phyloP scores from a whole-genome alignment of 2,113 vertebrate genomes.

The Pluvialis apricaria region DNA sequence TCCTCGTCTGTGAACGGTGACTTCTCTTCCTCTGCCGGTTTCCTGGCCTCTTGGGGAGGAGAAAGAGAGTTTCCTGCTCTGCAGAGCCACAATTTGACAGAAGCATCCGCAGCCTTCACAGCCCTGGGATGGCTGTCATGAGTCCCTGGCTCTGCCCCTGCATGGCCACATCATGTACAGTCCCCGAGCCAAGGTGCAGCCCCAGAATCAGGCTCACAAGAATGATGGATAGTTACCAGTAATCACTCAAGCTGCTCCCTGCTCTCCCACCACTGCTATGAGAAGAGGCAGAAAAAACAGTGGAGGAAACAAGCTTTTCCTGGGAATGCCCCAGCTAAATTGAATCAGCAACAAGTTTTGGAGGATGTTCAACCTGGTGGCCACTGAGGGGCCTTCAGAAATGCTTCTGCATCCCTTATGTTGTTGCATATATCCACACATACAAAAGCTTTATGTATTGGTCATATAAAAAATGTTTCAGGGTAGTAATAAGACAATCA shows the following conservation, averaged over 20 bases:
- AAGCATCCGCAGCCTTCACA: background rate
- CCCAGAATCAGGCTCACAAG: background rate
- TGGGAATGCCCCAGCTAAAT: background rate
- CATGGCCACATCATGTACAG: background rate
- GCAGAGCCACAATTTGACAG: background rate
- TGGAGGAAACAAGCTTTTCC: background rate
- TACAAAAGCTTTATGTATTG: background rate
- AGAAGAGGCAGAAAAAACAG: background rate
- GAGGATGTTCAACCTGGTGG: background rate
- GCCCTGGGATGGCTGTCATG: rapidly evolving
- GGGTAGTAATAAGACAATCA: background rate
- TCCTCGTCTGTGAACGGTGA: background rate
- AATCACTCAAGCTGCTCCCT: background rate
- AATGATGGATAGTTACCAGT: background rate
- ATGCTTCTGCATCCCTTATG: background rate
- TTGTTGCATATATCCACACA: background rate
- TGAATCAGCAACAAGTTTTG: background rate
- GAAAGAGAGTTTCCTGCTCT: background rate
- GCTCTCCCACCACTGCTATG: background rate
- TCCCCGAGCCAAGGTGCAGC: background rate
- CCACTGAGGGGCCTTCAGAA: background rate
- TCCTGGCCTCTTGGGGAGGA: background rate
- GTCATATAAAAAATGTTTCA: background rate
- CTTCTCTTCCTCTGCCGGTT: background rate
- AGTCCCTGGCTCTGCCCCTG: background rate